Percentiles rank a stretch among this genome's conserved stretches.
phyloP scores from a whole-genome alignment of 2,113 vertebrate genomes.

The Catagonus wagneri region DNA sequence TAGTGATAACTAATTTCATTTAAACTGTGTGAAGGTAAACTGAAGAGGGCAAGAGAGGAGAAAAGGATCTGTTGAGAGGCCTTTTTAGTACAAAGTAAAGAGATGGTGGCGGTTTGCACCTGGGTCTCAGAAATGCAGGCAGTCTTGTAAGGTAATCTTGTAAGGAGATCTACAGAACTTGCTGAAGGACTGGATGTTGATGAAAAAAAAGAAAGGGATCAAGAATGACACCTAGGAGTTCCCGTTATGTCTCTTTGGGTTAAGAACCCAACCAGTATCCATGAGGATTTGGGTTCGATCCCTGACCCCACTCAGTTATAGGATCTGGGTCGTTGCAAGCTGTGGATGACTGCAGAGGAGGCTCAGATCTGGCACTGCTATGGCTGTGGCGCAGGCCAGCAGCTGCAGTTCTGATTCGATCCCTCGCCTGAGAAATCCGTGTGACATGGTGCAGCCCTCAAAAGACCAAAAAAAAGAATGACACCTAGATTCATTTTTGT shows the following conservation, averaged over 20 bases:
- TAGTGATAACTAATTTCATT: not conserved
- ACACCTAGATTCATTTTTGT: not conserved
- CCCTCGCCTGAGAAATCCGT: no score
- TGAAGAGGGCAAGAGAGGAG: not conserved
- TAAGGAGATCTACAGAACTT: conserved; percentile 27
- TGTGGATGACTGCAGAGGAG: no score
- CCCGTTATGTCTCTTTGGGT: no score
- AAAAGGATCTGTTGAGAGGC: not conserved
- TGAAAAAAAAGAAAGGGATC: conserved; percentile 20
- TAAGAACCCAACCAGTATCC: no score
- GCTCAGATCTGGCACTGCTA: no score
- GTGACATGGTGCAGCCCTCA: no score
- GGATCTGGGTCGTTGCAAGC: no score
- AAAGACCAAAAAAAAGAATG: not conserved
- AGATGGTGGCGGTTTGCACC: not conserved
- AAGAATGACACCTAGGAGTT: not conserved
- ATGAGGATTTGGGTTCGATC: no score
- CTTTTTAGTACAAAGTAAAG: not conserved
- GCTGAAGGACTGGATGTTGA: not conserved
- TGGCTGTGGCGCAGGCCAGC: no score
- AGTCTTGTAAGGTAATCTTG: not conserved
- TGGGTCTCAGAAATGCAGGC: not conserved
- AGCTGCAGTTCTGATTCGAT: no score
- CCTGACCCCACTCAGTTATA: no score
- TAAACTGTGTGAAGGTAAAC: not conserved